Percentiles rank a stretch among this genome's conserved stretches.
These are phyloP conservation scores for Dasyornis broadbenti DNA, from an alignment of 2,113 vertebrate genomes.

Conservation along the genomic window DNA sequence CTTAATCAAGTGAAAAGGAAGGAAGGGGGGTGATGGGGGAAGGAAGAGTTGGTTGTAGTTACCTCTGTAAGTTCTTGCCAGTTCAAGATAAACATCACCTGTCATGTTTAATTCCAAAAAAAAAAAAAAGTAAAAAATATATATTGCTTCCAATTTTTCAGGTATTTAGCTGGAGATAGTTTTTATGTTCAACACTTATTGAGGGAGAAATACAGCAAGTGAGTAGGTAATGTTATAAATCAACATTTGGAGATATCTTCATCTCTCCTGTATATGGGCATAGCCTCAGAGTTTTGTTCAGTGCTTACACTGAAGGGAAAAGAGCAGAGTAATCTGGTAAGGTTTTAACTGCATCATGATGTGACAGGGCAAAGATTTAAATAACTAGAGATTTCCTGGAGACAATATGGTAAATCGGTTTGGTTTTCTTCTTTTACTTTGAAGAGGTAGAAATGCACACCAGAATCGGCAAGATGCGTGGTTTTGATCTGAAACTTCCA, in stretches of 20 bases:
- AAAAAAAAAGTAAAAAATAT: neutral
- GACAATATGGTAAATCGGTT: accelerated
- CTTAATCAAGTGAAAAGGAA: constrained; percentile 21
- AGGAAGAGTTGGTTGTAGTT: neutral
- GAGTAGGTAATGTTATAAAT: neutral
- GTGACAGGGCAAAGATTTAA: neutral
- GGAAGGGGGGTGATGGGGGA: neutral
- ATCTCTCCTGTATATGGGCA: neutral
- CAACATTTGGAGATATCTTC: neutral
- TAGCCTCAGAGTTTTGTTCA: neutral
- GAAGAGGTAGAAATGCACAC: neutral
- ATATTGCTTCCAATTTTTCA: neutral
- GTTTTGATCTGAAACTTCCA: neutral
- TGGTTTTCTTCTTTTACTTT: neutral
- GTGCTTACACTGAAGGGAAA: neutral
- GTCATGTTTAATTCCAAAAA: neutral
- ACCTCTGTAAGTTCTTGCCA: neutral
- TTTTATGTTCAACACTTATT: neutral
- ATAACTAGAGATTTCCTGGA: neutral
- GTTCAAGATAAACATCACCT: neutral
- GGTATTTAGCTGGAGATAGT: neutral
- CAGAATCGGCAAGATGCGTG: neutral
- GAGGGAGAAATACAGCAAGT: neutral
- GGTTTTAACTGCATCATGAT: neutral
- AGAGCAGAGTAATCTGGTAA: neutral